A percentile compares a stretch with the other conserved stretches of the same genome.
Conservation (phyloP, 2,113 vertebrate species). For the Abramis brama region DNA sequence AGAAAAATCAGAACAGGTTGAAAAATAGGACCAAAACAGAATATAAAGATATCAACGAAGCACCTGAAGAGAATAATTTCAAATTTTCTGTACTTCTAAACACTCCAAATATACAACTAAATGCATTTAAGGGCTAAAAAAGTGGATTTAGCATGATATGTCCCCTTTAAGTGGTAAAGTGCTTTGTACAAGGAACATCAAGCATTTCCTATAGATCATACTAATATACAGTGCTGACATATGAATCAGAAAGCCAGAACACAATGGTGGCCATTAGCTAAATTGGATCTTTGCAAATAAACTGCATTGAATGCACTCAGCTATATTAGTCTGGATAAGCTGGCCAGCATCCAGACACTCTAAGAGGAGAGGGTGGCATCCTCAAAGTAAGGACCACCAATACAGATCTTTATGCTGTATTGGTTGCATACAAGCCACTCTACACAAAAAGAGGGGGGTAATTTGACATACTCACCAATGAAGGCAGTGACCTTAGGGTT, state of each 20-base stretch:
- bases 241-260: conserved; percentile 10
- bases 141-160: no score
- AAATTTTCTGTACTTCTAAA: no score
- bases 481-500: conserved; percentile 97
- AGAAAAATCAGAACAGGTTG: no score
- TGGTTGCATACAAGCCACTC: not conserved
- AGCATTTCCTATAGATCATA: conserved; percentile 1
- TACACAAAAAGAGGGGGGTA: not conserved
- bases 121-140: no score
- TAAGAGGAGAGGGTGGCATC: conserved; percentile 24
- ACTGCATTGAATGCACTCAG: conserved; percentile 36
- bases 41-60: no score
- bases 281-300: conserved; percentile 73
- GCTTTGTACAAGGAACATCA: not conserved
- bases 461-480: conserved; percentile 84
- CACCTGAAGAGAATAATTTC: no score
- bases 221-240: conserved; percentile 21
- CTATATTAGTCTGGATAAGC: conserved; percentile 54
- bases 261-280: conserved; percentile 67
- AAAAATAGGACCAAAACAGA: no score
- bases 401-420: not conserved
- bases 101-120: no score
- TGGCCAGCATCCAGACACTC: conserved; percentile 57
- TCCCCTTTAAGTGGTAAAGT: no score
- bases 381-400: not conserved